A percentile compares a stretch with the other conserved stretches of the same genome.
These are phyloP conservation scores for Temnothorax curvispinosus DNA, from an alignment of 1,140 invertebrate species.

Conservation along the genomic window DNA sequence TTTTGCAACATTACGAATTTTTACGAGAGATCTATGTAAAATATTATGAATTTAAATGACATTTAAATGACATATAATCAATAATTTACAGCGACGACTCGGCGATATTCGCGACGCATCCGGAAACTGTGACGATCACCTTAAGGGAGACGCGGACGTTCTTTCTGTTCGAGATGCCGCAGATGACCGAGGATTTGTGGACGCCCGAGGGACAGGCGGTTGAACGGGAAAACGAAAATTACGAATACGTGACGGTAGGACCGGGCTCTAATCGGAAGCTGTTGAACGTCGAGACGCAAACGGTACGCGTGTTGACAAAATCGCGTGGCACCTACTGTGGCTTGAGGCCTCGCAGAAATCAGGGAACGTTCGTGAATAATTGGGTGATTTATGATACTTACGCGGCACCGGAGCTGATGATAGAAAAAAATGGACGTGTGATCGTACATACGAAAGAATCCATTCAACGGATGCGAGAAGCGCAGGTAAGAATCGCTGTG, in stretches of 20 bases:
- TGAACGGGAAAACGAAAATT: conserved; percentile 88
- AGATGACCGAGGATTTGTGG: conserved; percentile 87
- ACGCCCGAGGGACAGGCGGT: conserved; percentile 86
- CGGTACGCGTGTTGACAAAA: conserved; percentile 87
- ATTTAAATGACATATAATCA: neutral
- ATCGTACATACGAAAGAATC: conserved; percentile 42
- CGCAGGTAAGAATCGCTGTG: conserved; percentile 16
- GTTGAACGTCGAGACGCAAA: conserved; percentile 89
- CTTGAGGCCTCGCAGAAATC: conserved; percentile 86
- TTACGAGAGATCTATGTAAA: neutral
- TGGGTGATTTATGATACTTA: conserved; percentile 91
- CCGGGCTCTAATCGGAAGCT: conserved; percentile 88
- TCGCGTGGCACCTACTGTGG: conserved; percentile 87
- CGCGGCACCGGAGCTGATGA: conserved; percentile 52
- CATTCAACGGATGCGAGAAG: conserved; percentile 35
- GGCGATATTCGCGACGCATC: conserved; percentile 74
- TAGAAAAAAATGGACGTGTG: conserved; percentile 28
- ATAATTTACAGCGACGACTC: conserved; percentile 64
- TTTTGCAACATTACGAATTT: neutral
- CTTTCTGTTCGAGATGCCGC: conserved; percentile 88
- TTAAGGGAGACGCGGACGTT: conserved; percentile 89
- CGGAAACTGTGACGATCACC: conserved; percentile 87
- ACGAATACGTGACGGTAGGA: conserved; percentile 88
- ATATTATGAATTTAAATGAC: neutral
- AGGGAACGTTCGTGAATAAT: conserved; percentile 88